phyloP scores from a whole-genome alignment of 2,797 vertebrate genomes.

The Sebastes steindachneri region DNA sequence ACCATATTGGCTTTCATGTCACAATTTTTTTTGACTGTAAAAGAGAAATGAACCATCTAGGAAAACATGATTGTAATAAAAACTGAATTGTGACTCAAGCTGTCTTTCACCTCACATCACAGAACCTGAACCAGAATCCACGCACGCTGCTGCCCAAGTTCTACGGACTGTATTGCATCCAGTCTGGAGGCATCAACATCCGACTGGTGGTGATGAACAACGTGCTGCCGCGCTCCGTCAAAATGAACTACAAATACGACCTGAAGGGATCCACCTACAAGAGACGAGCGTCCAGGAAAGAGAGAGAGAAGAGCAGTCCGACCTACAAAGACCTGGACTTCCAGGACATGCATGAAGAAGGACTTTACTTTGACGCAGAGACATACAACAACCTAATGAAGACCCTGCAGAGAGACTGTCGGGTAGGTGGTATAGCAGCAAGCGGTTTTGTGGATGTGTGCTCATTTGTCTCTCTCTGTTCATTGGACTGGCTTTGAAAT shows the following conservation, averaged over 20 bases:
- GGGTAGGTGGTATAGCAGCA: conserved; percentile 79
- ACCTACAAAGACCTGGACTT: conserved; percentile 98
- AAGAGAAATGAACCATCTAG: neutral
- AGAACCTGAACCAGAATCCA: conserved; percentile 99
- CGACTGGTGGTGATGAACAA: conserved; percentile 99
- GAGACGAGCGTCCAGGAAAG: conserved; percentile 93
- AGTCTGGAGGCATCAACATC: conserved; percentile 97
- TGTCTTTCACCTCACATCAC: conserved; percentile 63
- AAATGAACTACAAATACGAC: conserved; percentile 97
- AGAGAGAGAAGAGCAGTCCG: conserved; percentile 92
- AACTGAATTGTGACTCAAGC: neutral
- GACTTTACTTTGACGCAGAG: conserved; percentile 94
- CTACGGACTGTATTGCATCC: conserved; percentile 97
- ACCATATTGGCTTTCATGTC: neutral
- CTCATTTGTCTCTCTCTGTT: neutral
- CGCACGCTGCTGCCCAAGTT: conserved; percentile 97
- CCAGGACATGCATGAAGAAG: conserved; percentile 95
- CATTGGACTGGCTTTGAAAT: neutral
- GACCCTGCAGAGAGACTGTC: conserved; percentile 96
- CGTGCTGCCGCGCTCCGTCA: conserved; percentile 91
- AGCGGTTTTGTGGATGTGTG: neutral
- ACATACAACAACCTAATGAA: conserved; percentile 96
- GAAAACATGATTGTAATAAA: neutral
- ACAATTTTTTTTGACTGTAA: neutral
- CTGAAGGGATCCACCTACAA: conserved; percentile 98